These are phyloP conservation scores for Norana najaformis DNA, from an alignment of 2,888 invertebrate species.

Conservation along the genomic window DNA sequence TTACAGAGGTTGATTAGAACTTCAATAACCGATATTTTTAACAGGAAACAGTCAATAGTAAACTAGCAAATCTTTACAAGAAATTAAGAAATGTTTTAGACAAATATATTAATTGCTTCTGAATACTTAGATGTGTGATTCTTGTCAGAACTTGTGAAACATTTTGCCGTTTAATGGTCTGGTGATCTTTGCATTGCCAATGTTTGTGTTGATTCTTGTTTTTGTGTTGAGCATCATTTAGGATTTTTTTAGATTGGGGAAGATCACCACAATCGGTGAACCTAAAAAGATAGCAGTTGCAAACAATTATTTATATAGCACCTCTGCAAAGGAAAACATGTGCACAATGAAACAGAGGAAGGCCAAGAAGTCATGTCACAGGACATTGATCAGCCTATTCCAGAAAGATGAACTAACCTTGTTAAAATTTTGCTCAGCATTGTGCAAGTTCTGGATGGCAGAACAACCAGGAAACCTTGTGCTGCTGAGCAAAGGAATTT, in stretches of 20 bases:
- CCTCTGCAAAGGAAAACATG: too few species aligned
- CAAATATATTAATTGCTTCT: neutral
- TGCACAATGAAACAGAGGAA: too few species aligned
- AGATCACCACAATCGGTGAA: too few species aligned
- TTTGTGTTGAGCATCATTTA: neutral
- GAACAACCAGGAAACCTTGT: neutral
- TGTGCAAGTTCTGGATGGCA: neutral
- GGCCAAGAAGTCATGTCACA: too few species aligned
- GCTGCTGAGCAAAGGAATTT: neutral
- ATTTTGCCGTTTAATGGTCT: neutral
- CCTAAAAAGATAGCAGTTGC: too few species aligned
- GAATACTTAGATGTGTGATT: neutral
- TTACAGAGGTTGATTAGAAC: neutral
- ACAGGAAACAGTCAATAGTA: too few species aligned
- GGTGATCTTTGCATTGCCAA: neutral
- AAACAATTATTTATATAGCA: too few species aligned
- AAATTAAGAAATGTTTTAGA: neutral
- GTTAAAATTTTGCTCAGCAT: neutral
- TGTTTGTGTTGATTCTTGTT: neutral
- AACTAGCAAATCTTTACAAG: neutral
- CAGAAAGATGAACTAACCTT: neutral
- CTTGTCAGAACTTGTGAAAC: neutral
- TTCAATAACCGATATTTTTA: neutral
- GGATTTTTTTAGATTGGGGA: too few species aligned
- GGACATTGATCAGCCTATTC: neutral